A percentile compares a stretch with the other conserved stretches of the same genome.
Evolutionary conservation across 2,113 vertebrate species (phyloP).

Genomic region (Sapayoa aenigma): DNA sequence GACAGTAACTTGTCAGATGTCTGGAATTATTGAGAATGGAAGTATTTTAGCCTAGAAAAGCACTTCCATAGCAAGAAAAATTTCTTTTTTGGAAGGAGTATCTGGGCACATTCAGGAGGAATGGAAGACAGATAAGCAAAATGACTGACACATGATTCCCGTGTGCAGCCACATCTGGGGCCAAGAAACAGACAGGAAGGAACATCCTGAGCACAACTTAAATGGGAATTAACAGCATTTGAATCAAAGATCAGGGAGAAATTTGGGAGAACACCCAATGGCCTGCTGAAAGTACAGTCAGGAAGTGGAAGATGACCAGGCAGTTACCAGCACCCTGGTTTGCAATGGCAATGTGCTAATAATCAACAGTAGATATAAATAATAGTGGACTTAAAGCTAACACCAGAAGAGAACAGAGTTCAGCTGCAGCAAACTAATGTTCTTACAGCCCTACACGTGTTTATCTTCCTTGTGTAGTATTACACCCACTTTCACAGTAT

Average conservation of each 20-base stretch:
- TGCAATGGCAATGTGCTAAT: neutral
- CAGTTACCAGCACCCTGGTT: neutral
- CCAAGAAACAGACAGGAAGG: neutral
- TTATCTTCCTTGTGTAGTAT: neutral
- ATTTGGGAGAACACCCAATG: neutral
- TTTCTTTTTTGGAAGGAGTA: neutral
- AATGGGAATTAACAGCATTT: neutral
- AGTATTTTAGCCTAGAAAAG: neutral
- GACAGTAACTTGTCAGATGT: neutral
- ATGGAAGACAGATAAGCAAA: neutral
- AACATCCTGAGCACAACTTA: neutral
- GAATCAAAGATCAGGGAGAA: neutral
- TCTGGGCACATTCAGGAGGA: neutral
- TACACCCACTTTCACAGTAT: neutral
- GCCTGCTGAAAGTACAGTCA: neutral
- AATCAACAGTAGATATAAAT: neutral
- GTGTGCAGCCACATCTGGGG: neutral
- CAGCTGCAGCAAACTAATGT: neutral
- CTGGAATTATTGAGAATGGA: neutral
- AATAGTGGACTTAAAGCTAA: neutral
- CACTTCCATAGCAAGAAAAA: neutral
- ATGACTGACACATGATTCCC: neutral
- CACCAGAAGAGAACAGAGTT: neutral
- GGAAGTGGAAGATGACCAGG: neutral
- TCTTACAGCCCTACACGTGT: neutral